These are phyloP conservation scores for Microcebus murinus DNA, from an alignment of 2,113 vertebrate genomes.

Conservation along the genomic window DNA sequence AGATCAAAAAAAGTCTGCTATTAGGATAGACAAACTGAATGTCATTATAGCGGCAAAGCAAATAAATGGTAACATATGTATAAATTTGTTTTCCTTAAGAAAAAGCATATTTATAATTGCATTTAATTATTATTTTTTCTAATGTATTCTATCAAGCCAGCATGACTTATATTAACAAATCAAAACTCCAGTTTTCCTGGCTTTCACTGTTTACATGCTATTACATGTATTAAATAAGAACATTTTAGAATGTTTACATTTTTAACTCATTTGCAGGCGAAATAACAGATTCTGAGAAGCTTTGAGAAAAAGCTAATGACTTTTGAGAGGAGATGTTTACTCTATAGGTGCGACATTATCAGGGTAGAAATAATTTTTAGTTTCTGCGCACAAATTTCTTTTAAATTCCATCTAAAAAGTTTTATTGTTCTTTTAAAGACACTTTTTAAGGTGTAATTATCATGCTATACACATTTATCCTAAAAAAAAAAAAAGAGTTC, in stretches of 20 bases:
- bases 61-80: background rate
- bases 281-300: conserved; percentile 20
- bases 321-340: background rate
- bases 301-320: conserved; percentile 31
- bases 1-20: background rate
- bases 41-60: too few relatives aligned
- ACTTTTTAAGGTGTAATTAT: background rate
- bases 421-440: background rate
- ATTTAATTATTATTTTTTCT: background rate
- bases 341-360: background rate
- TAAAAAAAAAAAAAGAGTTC: background rate
- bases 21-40: background rate
- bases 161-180: background rate
- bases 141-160: background rate
- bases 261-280: background rate
- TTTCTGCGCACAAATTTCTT: conserved; percentile 1
- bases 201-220: background rate
- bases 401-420: background rate
- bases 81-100: background rate
- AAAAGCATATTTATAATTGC: background rate
- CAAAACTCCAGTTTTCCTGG: background rate
- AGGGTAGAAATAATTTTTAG: background rate
- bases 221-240: background rate
- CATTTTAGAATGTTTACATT: background rate
- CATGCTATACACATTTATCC: background rate